Evolutionary conservation across 2,797 vertebrate species (phyloP), one percentile per base, ranked within the genome.

Genomic region (Rhadinocentrus ornatus): DNA sequence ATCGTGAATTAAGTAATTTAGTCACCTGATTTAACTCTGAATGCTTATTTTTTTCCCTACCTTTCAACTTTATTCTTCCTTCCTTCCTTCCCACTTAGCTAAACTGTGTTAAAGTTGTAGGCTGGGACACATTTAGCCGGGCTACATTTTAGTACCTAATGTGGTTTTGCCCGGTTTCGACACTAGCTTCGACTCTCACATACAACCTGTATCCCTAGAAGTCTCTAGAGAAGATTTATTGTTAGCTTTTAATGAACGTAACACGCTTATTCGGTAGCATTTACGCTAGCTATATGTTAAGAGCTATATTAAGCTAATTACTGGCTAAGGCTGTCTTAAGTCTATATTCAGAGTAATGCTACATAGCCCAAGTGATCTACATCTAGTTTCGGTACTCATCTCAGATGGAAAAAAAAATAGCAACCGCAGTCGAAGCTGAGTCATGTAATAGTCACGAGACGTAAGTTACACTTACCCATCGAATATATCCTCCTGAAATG

Each of bases 391-490:
- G 74, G 12, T 85, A 70, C 64, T 80, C 26, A 55, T 41, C 44
- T 44, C 27, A 46, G n/a, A 65, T 60, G 37, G 80, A 78, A 62
- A 77, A 18, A 52, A 64, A 39, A 76, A 32, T n/a, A 83, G 66
- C 77, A 60, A 35, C 60, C 0, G 44, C 48, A 0, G 62, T n/a
- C 56, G 9, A 34, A 71, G 84, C 89, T 85, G 91, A 92, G 86
- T 93, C 88, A 91, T 57, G 68, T 66, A 77, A 78, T 24, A 55
- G 61, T 87, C 76, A 80, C 63, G 53, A 71, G 62, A n/a, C 24
- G 37, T 69, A 54, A 83, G 54, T 70, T 20, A 16, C 31, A 88
- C 93, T 93, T 57, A 94, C 93, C 91, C 86, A 85, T 81, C 71
- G 77, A 32, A 77, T 72, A 26, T 71, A 78, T 27, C 62, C 86